phyloP scores from a whole-genome alignment of 2,888 invertebrate genomes.

The Stenchaetothrips biformis region DNA sequence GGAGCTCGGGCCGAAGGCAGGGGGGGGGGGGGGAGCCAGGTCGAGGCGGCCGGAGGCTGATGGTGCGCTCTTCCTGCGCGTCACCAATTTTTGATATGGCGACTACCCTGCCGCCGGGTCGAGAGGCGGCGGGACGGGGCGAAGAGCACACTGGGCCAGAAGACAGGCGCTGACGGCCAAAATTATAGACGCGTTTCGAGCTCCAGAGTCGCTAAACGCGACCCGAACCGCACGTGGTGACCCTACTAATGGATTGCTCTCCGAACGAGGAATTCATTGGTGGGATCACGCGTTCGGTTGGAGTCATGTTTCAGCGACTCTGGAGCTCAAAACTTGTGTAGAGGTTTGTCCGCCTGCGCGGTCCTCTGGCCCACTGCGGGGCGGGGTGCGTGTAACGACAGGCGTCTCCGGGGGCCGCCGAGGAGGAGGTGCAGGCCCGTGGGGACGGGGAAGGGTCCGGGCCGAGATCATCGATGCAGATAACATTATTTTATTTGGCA shows the following conservation, averaged over 20 bases:
- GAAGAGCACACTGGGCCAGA: too few species aligned
- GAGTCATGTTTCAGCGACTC: too few species aligned
- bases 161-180: too few species aligned
- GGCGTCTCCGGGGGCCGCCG: neutral
- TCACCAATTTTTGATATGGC: slow-evolving; percentile 11
- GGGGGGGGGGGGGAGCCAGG: neutral
- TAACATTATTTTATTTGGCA: slow-evolving; percentile 12
- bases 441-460: neutral
- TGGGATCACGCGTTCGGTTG: too few species aligned
- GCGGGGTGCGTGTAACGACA: neutral
- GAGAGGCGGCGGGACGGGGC: neutral
- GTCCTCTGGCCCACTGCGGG: too few species aligned
- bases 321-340: too few species aligned
- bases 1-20: neutral
- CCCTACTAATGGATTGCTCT: too few species aligned
- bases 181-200: too few species aligned
- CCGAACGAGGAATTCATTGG: too few species aligned
- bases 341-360: neutral
- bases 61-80: slow-evolving; percentile 7
- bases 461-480: neutral
- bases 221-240: too few species aligned
- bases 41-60: neutral
- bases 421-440: neutral
- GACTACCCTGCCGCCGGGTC: neutral
- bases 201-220: too few species aligned